A percentile compares a stretch with the other conserved stretches of the same genome.
These are phyloP conservation scores for Penaeus japonicus DNA, from an alignment of 1,140 invertebrate species.

Conservation along the genomic window DNA sequence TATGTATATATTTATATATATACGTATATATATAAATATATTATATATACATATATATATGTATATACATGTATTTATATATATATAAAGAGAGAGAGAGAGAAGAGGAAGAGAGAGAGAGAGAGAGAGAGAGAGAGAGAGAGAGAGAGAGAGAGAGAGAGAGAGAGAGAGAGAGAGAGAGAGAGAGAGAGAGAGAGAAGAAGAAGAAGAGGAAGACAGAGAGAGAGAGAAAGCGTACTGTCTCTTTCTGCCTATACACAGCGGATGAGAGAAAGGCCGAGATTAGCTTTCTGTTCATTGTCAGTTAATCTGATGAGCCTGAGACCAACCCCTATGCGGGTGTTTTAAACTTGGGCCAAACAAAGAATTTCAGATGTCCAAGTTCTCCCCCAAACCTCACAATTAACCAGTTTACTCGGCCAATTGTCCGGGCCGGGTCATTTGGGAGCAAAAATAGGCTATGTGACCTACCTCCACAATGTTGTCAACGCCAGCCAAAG, in stretches of 20 bases:
- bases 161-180: background rate
- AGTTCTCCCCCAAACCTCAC: slow-evolving; percentile 14
- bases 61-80: background rate
- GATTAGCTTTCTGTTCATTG: too few relatives aligned
- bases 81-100: background rate
- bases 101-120: background rate
- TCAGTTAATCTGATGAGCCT: background rate
- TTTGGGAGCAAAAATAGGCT: slow-evolving; percentile 11
- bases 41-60: too few relatives aligned
- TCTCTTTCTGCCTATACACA: too few relatives aligned
- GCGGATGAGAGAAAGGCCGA: too few relatives aligned
- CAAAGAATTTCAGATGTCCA: background rate
- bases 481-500: too few relatives aligned
- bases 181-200: background rate
- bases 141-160: background rate
- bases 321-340: background rate
- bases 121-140: background rate
- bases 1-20: background rate
- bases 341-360: background rate
- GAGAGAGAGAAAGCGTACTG: background rate
- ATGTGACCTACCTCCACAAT: background rate
- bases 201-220: slow-evolving; percentile 8
- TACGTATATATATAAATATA: background rate
- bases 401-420: slow-evolving; percentile 42
- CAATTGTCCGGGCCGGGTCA: slow-evolving; percentile 25